Percentiles rank a stretch among this genome's conserved stretches.
These are phyloP conservation scores for Prunella fulvescens DNA, from an alignment of 2,113 vertebrate species.

Conservation along the genomic window DNA sequence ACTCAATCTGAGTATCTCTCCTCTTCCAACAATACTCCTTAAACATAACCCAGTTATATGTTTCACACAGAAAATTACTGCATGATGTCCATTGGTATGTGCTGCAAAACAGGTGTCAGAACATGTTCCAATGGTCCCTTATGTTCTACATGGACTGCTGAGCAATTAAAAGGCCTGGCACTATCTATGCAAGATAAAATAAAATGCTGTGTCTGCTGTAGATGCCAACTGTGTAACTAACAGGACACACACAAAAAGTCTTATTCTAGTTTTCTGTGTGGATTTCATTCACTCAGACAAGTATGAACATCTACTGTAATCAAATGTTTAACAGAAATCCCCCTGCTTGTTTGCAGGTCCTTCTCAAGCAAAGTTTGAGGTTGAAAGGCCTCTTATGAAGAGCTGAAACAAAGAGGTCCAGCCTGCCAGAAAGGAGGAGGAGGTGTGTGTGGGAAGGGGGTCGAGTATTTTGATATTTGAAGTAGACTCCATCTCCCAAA, in stretches of 20 bases:
- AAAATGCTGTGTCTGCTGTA: not conserved
- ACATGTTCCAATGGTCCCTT: not conserved
- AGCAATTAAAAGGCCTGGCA: not conserved
- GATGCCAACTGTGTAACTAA: not conserved
- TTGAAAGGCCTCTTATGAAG: not conserved
- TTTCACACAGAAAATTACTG: not conserved
- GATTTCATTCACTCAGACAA: not conserved
- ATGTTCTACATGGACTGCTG: not conserved
- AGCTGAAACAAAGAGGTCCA: not conserved
- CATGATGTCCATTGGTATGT: fast-evolving
- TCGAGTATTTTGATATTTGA: not conserved
- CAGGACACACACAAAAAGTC: not conserved
- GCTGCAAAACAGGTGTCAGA: not conserved
- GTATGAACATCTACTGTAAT: not conserved
- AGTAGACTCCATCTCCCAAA: not conserved
- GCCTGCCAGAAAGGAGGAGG: not conserved
- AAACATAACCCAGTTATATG: not conserved
- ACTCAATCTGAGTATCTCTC: not conserved
- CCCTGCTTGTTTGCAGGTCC: not conserved
- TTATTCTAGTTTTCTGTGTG: not conserved
- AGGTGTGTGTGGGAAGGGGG: not conserved
- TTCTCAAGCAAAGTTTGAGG: not conserved
- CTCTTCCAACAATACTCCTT: not conserved
- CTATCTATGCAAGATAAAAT: not conserved
- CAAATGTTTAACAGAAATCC: not conserved